These are phyloP conservation scores for Lepus oiostolus DNA, from an alignment of 2,797 vertebrate species.

Conservation along the genomic window DNA sequence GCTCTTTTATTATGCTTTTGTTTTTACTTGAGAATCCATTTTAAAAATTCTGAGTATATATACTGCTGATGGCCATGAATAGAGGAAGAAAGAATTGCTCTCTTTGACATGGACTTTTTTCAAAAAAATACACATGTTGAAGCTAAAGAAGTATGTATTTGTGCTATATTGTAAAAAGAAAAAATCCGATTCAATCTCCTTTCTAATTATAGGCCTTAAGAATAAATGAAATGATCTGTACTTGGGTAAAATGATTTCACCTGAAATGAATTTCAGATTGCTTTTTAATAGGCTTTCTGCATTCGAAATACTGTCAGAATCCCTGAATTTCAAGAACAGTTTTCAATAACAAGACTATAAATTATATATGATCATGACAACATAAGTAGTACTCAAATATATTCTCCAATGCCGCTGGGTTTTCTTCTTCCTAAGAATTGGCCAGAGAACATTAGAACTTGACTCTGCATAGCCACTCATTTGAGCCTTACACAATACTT, in stretches of 20 bases:
- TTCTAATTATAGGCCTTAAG: slow-evolving; percentile 86
- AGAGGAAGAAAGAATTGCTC: slow-evolving; percentile 48
- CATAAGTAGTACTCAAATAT: slow-evolving; percentile 66
- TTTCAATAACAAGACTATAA: slow-evolving; percentile 86
- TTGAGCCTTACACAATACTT: background rate
- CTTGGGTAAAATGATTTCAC: slow-evolving; percentile 86
- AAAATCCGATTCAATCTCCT: slow-evolving; percentile 62
- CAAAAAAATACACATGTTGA: slow-evolving; percentile 35
- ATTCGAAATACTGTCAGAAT: slow-evolving; percentile 80
- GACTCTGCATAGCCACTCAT: background rate
- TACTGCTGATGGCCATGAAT: slow-evolving; percentile 44
- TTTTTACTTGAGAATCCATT: slow-evolving; percentile 79
- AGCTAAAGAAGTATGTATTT: slow-evolving; percentile 59
- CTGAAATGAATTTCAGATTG: slow-evolving; percentile 86
- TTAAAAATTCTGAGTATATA: slow-evolving; percentile 70
- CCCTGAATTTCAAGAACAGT: slow-evolving; percentile 84
- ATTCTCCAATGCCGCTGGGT: slow-evolving; percentile 65
- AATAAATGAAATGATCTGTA: slow-evolving; percentile 85
- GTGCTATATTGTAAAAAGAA: slow-evolving; percentile 38
- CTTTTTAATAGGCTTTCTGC: slow-evolving; percentile 87
- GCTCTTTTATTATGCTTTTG: slow-evolving; percentile 75
- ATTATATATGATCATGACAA: slow-evolving; percentile 84
- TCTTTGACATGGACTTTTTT: slow-evolving; percentile 72
- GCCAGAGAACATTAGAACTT: slow-evolving; percentile 55
- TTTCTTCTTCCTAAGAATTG: slow-evolving; percentile 61